phyloP scores from a whole-genome alignment of 2,113 vertebrate species.

The Candoia aspera region DNA sequence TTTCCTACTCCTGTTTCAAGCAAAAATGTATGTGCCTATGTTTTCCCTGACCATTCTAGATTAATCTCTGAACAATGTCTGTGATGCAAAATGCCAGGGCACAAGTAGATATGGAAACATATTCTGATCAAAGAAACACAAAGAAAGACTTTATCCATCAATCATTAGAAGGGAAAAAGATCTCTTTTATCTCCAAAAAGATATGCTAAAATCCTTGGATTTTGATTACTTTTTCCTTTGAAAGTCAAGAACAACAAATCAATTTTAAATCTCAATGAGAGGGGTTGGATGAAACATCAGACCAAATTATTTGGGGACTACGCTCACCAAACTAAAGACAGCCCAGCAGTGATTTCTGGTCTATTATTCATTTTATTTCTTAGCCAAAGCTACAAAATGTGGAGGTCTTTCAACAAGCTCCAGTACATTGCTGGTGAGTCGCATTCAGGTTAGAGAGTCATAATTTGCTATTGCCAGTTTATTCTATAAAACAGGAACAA shows the following conservation, averaged over 20 bases:
- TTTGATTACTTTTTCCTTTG: neutral
- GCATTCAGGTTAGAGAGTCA: neutral
- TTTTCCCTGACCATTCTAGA: slow-evolving; percentile 36
- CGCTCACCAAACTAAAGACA: neutral
- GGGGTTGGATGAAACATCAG: neutral
- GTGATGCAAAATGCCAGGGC: slow-evolving; percentile 11
- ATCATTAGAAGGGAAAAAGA: neutral
- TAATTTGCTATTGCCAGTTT: neutral
- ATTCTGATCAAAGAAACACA: neutral
- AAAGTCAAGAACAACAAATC: neutral
- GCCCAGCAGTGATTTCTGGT: neutral
- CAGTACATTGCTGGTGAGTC: neutral
- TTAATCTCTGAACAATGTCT: slow-evolving; percentile 42
- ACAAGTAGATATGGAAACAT: neutral
- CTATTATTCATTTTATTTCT: neutral
- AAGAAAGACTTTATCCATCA: neutral
- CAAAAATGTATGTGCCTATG: slow-evolving; percentile 14
- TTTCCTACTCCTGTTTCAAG: slow-evolving; percentile 59
- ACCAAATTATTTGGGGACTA: neutral
- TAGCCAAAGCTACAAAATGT: neutral
- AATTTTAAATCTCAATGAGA: neutral
- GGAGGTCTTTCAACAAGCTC: neutral
- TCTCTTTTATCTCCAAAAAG: neutral
- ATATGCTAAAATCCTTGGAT: neutral
- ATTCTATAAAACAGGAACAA: neutral